These are phyloP conservation scores for Temnopleurus reevesii DNA, from an alignment of 53 echinoderm and acorn worm species.

Conservation along the genomic window DNA sequence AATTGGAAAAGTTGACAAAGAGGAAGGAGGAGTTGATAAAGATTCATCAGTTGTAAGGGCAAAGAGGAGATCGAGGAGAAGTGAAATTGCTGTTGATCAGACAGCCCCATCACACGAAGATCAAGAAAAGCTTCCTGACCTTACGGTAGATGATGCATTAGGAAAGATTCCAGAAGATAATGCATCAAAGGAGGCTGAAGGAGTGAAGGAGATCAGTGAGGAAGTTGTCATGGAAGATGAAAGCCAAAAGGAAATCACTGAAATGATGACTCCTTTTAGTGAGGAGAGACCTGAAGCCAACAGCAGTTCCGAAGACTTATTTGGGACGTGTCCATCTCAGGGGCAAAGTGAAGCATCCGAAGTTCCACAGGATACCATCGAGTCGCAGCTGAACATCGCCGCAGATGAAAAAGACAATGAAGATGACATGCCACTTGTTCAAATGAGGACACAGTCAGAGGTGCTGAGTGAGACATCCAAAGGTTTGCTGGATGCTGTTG, in stretches of 20 bases:
- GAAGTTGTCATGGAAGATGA: background rate
- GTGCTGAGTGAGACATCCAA: no score
- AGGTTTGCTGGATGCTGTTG: no score
- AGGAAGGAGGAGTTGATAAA: background rate
- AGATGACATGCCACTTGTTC: conserved; percentile 73
- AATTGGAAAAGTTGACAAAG: background rate
- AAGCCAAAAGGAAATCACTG: background rate
- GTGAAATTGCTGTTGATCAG: background rate
- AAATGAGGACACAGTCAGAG: conserved; percentile 66
- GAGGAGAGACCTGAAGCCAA: background rate
- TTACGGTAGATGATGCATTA: background rate
- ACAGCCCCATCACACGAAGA: background rate
- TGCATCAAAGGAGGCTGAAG: background rate
- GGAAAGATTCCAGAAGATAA: background rate
- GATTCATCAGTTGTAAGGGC: background rate
- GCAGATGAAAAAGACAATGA: conserved; percentile 42
- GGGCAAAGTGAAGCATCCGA: background rate
- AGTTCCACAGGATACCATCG: background rate
- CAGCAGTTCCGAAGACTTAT: conserved; percentile 73
- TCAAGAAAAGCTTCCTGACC: background rate
- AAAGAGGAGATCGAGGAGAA: conserved; percentile 8
- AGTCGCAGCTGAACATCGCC: background rate
- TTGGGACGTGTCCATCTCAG: conserved; percentile 60
- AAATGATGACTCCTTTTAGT: background rate
- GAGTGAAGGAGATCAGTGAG: background rate